Evolutionary conservation across 1,140 invertebrate genomes (phyloP).

Genomic region (Trinorchestia longiramus): DNA sequence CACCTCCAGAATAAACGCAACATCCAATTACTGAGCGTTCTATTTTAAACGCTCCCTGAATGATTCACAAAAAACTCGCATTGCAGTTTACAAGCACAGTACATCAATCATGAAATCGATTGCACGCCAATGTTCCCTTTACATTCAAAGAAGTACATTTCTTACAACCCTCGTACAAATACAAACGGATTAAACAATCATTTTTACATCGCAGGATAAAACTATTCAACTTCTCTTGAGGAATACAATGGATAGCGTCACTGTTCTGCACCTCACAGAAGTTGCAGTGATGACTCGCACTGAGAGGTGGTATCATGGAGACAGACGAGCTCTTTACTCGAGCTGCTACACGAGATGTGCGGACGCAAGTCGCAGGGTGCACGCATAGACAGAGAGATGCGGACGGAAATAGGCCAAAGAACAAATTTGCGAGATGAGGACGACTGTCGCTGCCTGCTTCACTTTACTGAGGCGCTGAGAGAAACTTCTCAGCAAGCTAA

Average conservation of each 20-base stretch:
- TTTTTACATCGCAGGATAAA: not conserved
- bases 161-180: not conserved
- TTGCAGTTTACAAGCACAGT: not conserved
- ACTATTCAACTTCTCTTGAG: not conserved
- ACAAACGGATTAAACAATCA: not conserved
- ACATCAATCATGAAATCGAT: not conserved
- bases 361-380: not conserved
- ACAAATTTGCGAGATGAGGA: not conserved
- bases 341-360: not conserved
- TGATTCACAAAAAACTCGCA: not conserved
- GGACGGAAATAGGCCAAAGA: not conserved
- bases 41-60: not conserved
- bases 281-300: not conserved
- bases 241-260: not conserved
- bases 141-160: not conserved
- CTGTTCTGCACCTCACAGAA: not conserved
- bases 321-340: constrained; percentile 29
- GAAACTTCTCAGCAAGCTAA: not conserved
- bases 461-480: not conserved
- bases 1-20: not conserved
- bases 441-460: not conserved
- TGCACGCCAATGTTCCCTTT: not conserved
- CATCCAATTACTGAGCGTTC: not conserved
- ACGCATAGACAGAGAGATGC: not conserved
- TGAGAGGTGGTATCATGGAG: constrained; percentile 20